phyloP scores from a whole-genome alignment of 1,140 invertebrate genomes.

The Heliconius himera region DNA sequence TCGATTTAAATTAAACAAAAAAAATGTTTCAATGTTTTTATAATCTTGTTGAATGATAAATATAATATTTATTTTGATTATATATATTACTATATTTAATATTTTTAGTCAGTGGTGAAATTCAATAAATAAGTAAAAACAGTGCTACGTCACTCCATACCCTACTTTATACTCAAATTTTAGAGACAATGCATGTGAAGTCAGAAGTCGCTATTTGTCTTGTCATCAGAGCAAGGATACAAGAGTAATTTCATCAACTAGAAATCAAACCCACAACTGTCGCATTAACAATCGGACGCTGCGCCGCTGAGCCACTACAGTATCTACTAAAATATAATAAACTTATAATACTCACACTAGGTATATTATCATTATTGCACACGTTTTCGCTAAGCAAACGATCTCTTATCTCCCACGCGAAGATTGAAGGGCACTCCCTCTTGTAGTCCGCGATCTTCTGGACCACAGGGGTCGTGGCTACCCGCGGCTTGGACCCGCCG shows the following conservation, averaged over 20 bases:
- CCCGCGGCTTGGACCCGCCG: conserved; percentile 96
- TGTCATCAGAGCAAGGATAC: no score
- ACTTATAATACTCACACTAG: conserved; percentile 93
- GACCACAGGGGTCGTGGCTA: conserved; percentile 97
- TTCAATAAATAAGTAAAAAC: no score
- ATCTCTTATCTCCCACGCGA: conserved; percentile 99
- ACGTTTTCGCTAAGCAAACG: conserved; percentile 97
- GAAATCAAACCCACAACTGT: no score
- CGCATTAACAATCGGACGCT: no score
- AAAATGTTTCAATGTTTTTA: neutral
- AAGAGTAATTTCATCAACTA: no score
- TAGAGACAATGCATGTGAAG: neutral
- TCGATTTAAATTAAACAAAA: neutral
- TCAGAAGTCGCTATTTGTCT: no score
- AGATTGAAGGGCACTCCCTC: conserved; percentile 97
- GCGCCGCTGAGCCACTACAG: no score
- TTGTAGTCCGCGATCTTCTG: conserved; percentile 98
- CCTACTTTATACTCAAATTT: neutral
- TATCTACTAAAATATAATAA: no score
- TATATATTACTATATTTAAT: neutral
- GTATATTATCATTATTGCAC: conserved; percentile 99
- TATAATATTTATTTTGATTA: neutral
- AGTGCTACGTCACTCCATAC: neutral
- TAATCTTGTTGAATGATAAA: neutral
- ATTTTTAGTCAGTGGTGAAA: no score